A percentile compares a stretch with the other conserved stretches of the same genome.
phyloP scores from a whole-genome alignment of 2,888 invertebrate species.

The Drosophila mimica region DNA sequence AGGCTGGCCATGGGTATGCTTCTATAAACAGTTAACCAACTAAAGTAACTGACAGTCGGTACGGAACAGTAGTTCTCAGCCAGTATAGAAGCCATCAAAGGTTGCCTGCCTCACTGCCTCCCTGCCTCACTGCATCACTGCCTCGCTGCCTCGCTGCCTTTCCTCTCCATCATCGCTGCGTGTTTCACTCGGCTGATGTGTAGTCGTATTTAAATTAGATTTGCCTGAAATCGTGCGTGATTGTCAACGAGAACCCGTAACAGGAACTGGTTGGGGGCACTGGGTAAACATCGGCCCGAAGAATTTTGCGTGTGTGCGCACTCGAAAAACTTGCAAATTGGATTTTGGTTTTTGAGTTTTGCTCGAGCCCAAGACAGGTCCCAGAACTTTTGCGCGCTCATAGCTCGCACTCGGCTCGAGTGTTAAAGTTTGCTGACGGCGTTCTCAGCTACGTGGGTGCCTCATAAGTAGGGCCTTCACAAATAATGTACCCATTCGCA shows the following conservation, averaged over 20 bases:
- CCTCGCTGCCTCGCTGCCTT: neutral
- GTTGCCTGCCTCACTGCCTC: constrained; percentile 45
- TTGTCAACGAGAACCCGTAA: constrained; percentile 63
- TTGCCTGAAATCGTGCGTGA: constrained; percentile 81
- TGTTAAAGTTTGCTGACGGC: constrained; percentile 29
- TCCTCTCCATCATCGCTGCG: neutral
- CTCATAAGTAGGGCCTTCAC: constrained; percentile 18
- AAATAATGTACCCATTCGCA: neutral
- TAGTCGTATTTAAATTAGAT: constrained; percentile 81
- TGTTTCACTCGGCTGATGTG: constrained; percentile 51
- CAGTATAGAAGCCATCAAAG: constrained; percentile 62
- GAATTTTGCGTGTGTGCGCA: constrained; percentile 66
- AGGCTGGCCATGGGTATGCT: constrained; percentile 25
- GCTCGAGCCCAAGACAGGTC: constrained; percentile 38
- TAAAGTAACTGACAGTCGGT: constrained; percentile 68
- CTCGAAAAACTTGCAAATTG: constrained; percentile 79
- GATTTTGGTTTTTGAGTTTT: constrained; percentile 75
- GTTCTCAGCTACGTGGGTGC: constrained; percentile 20
- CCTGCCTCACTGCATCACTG: neutral
- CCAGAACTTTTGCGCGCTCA: constrained; percentile 40
- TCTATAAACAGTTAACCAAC: constrained; percentile 80
- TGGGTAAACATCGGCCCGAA: constrained; percentile 49
- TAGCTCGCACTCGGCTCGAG: constrained; percentile 36
- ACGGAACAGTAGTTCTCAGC: constrained; percentile 38
- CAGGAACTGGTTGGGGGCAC: constrained; percentile 5